A percentile compares a stretch with the other conserved stretches of the same genome.
Conservation (phyloP, 2,888 invertebrate species). For the Ryuthela nishihirai region DNA sequence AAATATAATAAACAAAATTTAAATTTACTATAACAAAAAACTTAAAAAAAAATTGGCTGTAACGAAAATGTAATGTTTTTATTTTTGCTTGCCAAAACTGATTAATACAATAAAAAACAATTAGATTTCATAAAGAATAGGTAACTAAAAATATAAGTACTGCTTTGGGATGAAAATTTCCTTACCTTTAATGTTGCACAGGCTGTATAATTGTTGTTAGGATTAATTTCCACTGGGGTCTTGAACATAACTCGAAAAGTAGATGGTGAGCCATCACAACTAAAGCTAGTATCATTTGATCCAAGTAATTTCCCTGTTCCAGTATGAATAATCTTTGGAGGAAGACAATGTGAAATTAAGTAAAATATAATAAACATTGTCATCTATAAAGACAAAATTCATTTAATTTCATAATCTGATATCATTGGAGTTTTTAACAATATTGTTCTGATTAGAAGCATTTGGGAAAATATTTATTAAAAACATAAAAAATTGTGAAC, state of each 20-base stretch:
- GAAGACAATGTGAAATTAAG: neutral
- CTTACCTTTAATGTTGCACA: conserved; percentile 70
- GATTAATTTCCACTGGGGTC: conserved; percentile 74
- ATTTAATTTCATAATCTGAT: too few relatives aligned
- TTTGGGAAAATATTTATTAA: too few relatives aligned
- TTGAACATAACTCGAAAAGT: conserved; percentile 78
- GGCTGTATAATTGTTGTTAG: conserved; percentile 74
- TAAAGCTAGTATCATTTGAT: conserved; percentile 69
- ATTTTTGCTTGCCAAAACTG: too few relatives aligned
- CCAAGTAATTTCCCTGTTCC: conserved; percentile 70
- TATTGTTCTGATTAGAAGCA: too few relatives aligned
- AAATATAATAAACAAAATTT: too few relatives aligned
- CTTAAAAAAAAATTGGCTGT: too few relatives aligned
- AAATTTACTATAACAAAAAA: too few relatives aligned
- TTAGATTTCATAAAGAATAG: too few relatives aligned
- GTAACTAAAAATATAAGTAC: neutral
- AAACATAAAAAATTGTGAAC: too few relatives aligned
- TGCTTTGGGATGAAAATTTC: neutral
- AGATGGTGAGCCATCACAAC: conserved; percentile 71
- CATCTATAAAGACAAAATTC: neutral
- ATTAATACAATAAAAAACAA: too few relatives aligned
- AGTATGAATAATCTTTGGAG: conserved; percentile 62
- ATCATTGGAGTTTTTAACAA: too few relatives aligned
- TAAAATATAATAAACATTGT: neutral
- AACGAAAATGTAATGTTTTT: too few relatives aligned